These are phyloP conservation scores for Eristalis intricaria DNA, from an alignment of 2,888 invertebrate species.

Conservation along the genomic window DNA sequence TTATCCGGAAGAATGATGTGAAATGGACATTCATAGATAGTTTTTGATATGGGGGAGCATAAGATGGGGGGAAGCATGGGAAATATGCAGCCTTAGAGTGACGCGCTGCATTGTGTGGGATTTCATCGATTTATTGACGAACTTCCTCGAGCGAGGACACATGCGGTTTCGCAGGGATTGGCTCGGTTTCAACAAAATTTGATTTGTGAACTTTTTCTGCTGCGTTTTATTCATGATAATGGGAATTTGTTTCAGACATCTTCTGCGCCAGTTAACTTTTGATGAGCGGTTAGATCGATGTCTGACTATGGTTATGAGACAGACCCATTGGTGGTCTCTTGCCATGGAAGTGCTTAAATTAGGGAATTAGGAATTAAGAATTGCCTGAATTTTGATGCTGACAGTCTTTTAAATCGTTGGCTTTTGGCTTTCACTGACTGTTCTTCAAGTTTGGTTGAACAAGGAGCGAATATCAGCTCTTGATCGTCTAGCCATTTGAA, in stretches of 20 bases:
- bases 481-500: no score
- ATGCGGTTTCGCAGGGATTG: not conserved
- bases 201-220: not conserved
- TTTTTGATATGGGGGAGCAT: not conserved
- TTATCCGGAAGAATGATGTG: slow-evolving; percentile 52
- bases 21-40: slow-evolving; percentile 34
- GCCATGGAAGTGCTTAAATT: no score
- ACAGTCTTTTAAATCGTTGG: no score
- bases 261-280: not conserved
- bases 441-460: no score
- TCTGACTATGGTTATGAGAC: no score
- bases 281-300: no score
- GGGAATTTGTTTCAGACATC: not conserved
- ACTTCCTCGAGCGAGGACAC: not conserved
- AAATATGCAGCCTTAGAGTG: not conserved
- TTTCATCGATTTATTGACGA: not conserved
- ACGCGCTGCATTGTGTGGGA: not conserved
- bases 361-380: no score
- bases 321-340: no score
- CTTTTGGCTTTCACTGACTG: no score
- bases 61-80: not conserved
- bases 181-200: not conserved
- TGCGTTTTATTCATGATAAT: not conserved
- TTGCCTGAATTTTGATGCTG: no score
- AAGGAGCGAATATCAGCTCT: no score